Conservation (phyloP, 2,888 invertebrate species). For the Zaprionus lineosus region DNA sequence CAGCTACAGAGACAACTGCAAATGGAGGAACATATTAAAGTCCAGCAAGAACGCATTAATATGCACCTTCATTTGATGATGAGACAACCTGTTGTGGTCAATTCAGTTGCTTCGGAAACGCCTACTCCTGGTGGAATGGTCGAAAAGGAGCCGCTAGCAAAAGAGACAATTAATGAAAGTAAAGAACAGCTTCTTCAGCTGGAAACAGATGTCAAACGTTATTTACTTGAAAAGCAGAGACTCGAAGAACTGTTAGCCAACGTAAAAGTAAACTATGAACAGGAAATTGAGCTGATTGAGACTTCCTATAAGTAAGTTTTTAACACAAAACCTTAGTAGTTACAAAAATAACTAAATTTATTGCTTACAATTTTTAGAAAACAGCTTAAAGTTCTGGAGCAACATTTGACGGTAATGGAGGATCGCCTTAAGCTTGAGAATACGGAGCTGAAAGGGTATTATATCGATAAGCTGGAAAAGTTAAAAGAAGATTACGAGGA, state of each 20-base stretch:
- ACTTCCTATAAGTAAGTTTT: constrained; percentile 79
- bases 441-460: constrained; percentile 68
- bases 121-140: background rate
- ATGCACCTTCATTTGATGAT: constrained; percentile 81
- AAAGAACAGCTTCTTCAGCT: constrained; percentile 63
- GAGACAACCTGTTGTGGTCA: constrained; percentile 69
- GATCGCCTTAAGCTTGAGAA: constrained; percentile 79
- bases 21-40: constrained; percentile 80
- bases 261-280: constrained; percentile 81
- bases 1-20: constrained; percentile 81
- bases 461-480: constrained; percentile 70
- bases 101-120: background rate
- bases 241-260: constrained; percentile 82
- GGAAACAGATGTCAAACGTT: constrained; percentile 79
- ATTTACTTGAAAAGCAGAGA: constrained; percentile 81
- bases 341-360: too few relatives aligned
- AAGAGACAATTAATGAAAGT: constrained; percentile 11
- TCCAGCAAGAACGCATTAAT: constrained; percentile 82
- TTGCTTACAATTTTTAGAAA: too few relatives aligned
- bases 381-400: constrained; percentile 80
- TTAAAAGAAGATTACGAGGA: constrained; percentile 67
- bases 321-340: too few relatives aligned
- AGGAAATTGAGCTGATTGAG: constrained; percentile 82
- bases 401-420: constrained; percentile 77
- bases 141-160: background rate